Percentiles rank a stretch among this genome's conserved stretches.
phyloP scores from a whole-genome alignment of 2,113 vertebrate genomes.

The Antechinus stuartii region DNA sequence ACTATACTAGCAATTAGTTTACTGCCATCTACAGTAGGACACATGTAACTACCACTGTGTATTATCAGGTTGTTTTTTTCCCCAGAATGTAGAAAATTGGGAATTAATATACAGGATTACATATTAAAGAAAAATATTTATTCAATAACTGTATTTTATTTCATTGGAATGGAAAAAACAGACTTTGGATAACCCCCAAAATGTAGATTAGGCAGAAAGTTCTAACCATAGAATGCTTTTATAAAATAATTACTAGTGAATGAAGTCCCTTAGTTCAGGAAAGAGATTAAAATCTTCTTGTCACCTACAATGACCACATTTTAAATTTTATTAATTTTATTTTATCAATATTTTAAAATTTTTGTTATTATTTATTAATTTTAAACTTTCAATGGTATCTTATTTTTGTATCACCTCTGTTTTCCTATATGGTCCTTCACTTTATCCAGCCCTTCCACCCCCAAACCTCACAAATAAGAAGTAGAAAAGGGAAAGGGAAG shows the following conservation, averaged over 20 bases:
- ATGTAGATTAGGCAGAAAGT: neutral
- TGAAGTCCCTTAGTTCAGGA: neutral
- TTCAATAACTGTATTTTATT: neutral
- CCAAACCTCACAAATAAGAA: neutral
- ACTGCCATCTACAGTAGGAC: neutral
- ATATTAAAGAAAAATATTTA: neutral
- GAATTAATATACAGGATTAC: neutral
- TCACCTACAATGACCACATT: neutral
- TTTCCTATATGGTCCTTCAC: neutral
- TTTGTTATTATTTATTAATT: neutral
- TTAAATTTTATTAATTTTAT: neutral
- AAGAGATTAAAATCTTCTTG: neutral
- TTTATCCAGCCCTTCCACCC: neutral
- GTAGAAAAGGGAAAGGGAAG: neutral
- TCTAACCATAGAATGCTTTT: neutral
- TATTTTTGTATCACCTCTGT: neutral
- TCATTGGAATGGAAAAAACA: neutral
- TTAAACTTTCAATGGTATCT: neutral
- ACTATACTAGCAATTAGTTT: neutral
- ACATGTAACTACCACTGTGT: neutral
- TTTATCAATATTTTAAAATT: neutral
- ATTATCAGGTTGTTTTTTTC: neutral
- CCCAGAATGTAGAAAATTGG: neutral
- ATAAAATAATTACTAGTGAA: neutral
- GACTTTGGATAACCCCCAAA: neutral